Percentiles rank a stretch among this genome's conserved stretches.
phyloP scores from a whole-genome alignment of 2,113 vertebrate species.

The Grus americana region DNA sequence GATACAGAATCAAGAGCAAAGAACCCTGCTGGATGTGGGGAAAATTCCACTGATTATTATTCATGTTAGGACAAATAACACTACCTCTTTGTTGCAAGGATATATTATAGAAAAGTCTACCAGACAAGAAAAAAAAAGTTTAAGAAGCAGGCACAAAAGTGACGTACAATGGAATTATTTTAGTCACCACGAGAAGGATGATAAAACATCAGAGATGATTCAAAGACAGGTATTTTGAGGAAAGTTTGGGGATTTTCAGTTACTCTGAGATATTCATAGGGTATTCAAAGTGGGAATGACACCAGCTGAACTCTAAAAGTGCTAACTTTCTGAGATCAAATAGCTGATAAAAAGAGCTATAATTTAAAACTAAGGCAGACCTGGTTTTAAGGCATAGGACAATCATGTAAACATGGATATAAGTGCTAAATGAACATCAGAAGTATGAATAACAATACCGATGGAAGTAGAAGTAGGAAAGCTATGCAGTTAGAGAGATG shows the following conservation, averaged over 20 bases:
- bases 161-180: not conserved
- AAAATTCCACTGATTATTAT: not conserved
- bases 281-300: not conserved
- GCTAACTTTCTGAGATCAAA: not conserved
- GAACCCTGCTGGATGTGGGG: not conserved
- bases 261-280: not conserved
- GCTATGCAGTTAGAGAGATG: not conserved
- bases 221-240: not conserved
- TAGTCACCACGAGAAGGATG: not conserved
- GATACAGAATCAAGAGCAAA: not conserved
- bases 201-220: not conserved
- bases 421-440: not conserved
- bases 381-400: not conserved
- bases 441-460: not conserved
- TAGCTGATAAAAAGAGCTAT: not conserved
- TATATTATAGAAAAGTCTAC: not conserved
- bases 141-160: not conserved
- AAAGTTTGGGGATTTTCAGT: not conserved
- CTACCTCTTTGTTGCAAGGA: not conserved
- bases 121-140: not conserved
- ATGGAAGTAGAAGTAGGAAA: not conserved
- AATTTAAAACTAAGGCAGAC: not conserved
- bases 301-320: not conserved
- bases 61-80: not conserved
- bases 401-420: not conserved